phyloP scores from a whole-genome alignment of 1,140 invertebrate species.

The Solen grandis region DNA sequence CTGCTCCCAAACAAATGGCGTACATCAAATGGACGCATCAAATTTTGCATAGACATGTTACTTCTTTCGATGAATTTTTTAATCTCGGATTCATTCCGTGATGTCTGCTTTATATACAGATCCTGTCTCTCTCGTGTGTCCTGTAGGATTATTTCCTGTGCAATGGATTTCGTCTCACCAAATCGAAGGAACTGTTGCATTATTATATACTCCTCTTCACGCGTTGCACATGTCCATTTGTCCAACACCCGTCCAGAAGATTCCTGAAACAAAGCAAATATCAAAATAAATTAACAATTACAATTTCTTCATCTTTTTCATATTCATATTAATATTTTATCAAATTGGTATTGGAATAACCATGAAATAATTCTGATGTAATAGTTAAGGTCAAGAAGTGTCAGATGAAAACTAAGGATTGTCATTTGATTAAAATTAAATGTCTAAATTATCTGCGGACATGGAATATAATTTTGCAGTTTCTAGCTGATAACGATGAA shows the following conservation, averaged over 20 bases:
- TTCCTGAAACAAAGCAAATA: slow-evolving; percentile 79
- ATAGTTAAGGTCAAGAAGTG: no score
- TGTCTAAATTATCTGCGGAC: no score
- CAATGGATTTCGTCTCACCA: slow-evolving; percentile 90
- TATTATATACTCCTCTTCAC: slow-evolving; percentile 92
- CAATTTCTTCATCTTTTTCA: no score
- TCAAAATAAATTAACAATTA: background rate
- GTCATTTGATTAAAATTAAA: no score
- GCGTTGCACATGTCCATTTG: slow-evolving; percentile 90
- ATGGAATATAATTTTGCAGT: no score
- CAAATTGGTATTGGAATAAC: no score
- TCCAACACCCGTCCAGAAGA: slow-evolving; percentile 87
- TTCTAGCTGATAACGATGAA: no score
- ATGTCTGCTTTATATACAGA: slow-evolving; percentile 74
- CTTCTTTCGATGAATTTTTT: slow-evolving; percentile 84
- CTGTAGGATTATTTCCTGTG: slow-evolving; percentile 89
- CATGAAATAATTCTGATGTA: no score
- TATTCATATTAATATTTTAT: no score
- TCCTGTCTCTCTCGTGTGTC: slow-evolving; percentile 81
- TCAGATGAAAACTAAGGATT: no score
- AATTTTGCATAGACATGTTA: slow-evolving; percentile 77
- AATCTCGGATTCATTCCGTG: slow-evolving; percentile 83
- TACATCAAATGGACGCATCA: slow-evolving; percentile 74
- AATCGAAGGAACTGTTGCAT: slow-evolving; percentile 93
- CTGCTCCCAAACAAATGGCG: slow-evolving; percentile 72